Base-by-base conservation (phyloP, 37 sponge, comb jelly and placozoan genomes). In the Petrosia ficiformis region DNA sequence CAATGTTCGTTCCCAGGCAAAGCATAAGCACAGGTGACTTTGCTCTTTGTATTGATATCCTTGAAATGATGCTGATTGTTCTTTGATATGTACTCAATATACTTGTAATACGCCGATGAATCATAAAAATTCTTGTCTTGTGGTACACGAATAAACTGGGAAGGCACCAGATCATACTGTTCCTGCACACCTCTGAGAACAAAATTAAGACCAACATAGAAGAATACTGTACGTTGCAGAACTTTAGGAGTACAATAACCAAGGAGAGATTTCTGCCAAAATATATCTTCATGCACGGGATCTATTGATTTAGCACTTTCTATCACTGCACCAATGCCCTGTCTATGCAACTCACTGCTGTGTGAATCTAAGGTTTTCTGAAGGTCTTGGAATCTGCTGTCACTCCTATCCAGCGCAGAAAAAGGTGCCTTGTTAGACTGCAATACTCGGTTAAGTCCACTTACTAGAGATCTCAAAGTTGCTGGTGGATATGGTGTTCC, bases 241-340 rank as follows among this genome's bases (percentile, higher is more conserved):
- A 74, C 63, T 22, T 54, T 74, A 2, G 75, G 75, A 33, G 75
- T 67, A 61, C 48, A 82, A 67, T 10, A 43, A 26, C 69, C 72
- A 54, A 36, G 82, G 68, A n/a, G 10, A 3, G 24, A 58, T 56
- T 19, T 44, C 25, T 11, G 19, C 61, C 0, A 54, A 74, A 16
- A 82, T 67, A 57, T 6, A 67, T 24, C 68, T 58, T 28, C 37
- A 29, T 82, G 57, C 74, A 69, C 75, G 70, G 67, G 11, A 74
- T 44, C 26, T 2, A 74, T 57, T 16, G 58, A 59, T 74, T 56
- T 22, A 57, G 73, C 48, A 72, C 66, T 41, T 36, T 42, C 74
- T 67, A 68, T 82, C 8, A 5, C 48, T 24, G 60, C 54, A 21
- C 82, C 82, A 44, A 82, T 34, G n/a, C 82, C 75, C 57, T 82